Evolutionary conservation across 2,113 vertebrate genomes (phyloP).

Genomic region (Catagonus wagneri): DNA sequence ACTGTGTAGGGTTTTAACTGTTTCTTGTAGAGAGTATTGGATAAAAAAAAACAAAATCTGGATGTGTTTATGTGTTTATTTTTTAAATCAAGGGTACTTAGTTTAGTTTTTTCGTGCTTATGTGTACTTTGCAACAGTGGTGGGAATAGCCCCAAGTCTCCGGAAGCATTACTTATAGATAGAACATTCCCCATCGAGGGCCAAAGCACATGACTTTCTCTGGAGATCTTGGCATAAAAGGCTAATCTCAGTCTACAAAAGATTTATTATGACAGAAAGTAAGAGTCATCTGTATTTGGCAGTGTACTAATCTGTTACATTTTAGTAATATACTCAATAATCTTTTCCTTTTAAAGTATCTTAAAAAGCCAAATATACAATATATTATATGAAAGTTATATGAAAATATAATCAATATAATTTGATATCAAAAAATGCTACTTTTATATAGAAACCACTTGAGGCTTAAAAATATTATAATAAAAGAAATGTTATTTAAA

Average conservation of each 20-base stretch:
- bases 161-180: conserved; percentile 19
- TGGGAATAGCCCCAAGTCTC: not conserved
- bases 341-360: not conserved
- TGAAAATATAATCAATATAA: not conserved
- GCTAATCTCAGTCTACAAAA: conserved; percentile 48
- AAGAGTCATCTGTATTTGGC: conserved; percentile 52
- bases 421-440: conserved; percentile 30
- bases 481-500: conserved; percentile 1
- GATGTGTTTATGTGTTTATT: not conserved
- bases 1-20: not conserved
- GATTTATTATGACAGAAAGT: conserved; percentile 8
- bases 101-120: not conserved
- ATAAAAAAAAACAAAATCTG: not conserved
- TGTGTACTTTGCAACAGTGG: not conserved
- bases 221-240: not conserved
- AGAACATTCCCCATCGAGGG: not conserved
- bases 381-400: not conserved
- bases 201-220: conserved; percentile 11
- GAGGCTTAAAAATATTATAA: not conserved
- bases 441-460: not conserved
- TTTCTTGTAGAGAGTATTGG: not conserved
- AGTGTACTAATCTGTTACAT: not conserved
- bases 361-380: not conserved
- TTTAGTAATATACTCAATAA: conserved; percentile 39
- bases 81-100: not conserved